Conservation (phyloP, 2,888 invertebrate species). For the Panorpa germanica region DNA sequence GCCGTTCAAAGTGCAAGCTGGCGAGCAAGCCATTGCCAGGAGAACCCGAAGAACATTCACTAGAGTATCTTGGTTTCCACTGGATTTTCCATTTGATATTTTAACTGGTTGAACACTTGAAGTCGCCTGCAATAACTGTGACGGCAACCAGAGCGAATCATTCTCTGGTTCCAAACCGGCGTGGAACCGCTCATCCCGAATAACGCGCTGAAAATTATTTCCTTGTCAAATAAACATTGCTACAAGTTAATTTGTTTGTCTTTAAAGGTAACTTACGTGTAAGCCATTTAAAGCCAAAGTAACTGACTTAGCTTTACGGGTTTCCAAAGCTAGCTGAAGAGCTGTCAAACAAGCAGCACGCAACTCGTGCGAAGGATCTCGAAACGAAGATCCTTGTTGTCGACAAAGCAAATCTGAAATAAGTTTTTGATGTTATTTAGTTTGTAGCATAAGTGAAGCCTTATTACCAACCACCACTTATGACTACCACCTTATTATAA, state of each 20-base stretch:
- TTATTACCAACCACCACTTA: too few relatives aligned
- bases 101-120: slow-evolving; percentile 26
- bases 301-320: slow-evolving; percentile 68
- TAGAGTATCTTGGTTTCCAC: slow-evolving; percentile 64
- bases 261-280: slow-evolving; percentile 45
- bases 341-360: slow-evolving; percentile 70
- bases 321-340: slow-evolving; percentile 73
- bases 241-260: neutral
- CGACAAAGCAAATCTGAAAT: slow-evolving; percentile 56
- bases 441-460: neutral
- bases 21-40: slow-evolving; percentile 71
- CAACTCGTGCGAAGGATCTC: slow-evolving; percentile 67
- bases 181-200: slow-evolving; percentile 82
- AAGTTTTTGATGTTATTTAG: neutral
- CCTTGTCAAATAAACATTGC: neutral
- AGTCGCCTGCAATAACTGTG: slow-evolving; percentile 74
- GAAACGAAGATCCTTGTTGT: slow-evolving; percentile 52
- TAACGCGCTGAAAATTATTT: slow-evolving; percentile 45
- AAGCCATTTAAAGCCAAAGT: slow-evolving; percentile 70
- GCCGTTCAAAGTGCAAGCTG: slow-evolving; percentile 79
- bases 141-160: slow-evolving; percentile 82
- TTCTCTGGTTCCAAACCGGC: slow-evolving; percentile 79
- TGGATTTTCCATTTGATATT: slow-evolving; percentile 49
- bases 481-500: too few relatives aligned
- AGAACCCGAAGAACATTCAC: slow-evolving; percentile 51